Percentiles rank a stretch among this genome's conserved stretches.
Conservation (phyloP, 2,113 vertebrate species). For the Cinclus cinclus region DNA sequence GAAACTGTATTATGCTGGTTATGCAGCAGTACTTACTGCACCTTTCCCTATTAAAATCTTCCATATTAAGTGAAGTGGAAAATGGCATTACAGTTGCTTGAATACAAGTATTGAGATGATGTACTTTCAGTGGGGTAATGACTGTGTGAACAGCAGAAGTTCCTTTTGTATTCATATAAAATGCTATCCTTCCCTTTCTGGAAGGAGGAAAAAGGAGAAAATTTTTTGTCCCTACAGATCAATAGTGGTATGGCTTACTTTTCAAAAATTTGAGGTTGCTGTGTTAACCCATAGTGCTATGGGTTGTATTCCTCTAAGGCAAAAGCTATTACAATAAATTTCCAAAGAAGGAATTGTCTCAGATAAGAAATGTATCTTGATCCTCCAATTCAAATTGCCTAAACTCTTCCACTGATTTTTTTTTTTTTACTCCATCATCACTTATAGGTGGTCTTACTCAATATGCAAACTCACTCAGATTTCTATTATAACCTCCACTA, state of each 20-base stretch:
- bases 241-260: background rate
- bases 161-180: background rate
- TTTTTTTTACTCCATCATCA: background rate
- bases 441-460: background rate
- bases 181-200: background rate
- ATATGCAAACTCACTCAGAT: background rate
- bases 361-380: background rate
- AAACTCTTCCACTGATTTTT: background rate
- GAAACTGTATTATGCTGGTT: background rate
- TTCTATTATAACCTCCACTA: background rate
- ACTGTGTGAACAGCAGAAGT: background rate
- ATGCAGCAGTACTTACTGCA: background rate
- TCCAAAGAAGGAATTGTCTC: background rate
- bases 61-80: background rate
- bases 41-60: background rate
- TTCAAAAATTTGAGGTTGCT: background rate
- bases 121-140: background rate
- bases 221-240: background rate
- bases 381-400: background rate
- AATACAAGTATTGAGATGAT: background rate
- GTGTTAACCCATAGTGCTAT: background rate
- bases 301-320: background rate
- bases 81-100: background rate
- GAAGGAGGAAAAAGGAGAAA: background rate
- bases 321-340: background rate